A percentile compares a stretch with the other conserved stretches of the same genome.
phyloP scores from a whole-genome alignment of 2,113 vertebrate species.

The Leuciscus idus region DNA sequence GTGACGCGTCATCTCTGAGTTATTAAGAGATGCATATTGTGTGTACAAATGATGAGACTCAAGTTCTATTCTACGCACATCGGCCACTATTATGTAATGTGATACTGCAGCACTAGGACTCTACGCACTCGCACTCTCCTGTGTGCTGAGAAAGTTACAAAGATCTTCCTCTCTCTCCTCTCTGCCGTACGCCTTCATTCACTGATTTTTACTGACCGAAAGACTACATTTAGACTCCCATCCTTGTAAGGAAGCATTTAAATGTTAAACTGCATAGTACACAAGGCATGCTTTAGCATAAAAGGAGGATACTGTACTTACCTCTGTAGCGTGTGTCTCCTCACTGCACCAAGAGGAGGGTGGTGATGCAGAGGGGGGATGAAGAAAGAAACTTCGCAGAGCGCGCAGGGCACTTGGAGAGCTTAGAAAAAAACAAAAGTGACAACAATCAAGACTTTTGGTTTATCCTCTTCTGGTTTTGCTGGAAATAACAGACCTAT shows the following conservation, averaged over 20 bases:
- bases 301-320: constrained; percentile 23
- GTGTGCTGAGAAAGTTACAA: constrained; percentile 52
- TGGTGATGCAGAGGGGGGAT: constrained; percentile 3
- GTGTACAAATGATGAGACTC: constrained; percentile 5
- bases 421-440: constrained; percentile 9
- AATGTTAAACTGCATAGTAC: neutral
- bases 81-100: constrained; percentile 59
- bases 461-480: constrained; percentile 35
- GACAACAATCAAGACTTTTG: constrained; percentile 30
- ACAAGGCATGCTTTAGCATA: neutral
- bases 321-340: constrained; percentile 45
- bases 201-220: neutral
- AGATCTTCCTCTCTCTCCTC: neutral
- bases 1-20: neutral
- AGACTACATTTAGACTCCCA: neutral
- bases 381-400: constrained; percentile 43
- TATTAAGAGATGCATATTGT: neutral
- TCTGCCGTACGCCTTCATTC: neutral
- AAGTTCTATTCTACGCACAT: constrained; percentile 49
- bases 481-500: neutral
- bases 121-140: constrained; percentile 40
- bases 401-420: constrained; percentile 48
- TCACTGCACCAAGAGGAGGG: constrained; percentile 52
- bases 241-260: neutral
- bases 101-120: constrained; percentile 56